Percentiles rank a stretch among this genome's conserved stretches.
These are phyloP conservation scores for Sialis fuliginosa DNA, from an alignment of 2,888 invertebrate species.

Conservation along the genomic window DNA sequence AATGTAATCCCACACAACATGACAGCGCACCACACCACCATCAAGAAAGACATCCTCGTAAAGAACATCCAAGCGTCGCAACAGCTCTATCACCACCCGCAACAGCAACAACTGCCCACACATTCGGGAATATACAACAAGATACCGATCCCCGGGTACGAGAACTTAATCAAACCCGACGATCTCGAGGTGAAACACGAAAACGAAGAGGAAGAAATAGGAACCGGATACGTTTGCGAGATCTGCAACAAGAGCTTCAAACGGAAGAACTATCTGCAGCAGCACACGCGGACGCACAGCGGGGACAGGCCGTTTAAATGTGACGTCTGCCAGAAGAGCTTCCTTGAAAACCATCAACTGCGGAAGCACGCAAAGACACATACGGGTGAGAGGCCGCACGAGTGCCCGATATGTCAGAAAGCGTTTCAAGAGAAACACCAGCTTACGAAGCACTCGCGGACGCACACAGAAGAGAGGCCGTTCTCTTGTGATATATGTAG, in stretches of 20 bases:
- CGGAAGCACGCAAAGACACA: neutral
- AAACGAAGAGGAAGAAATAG: neutral
- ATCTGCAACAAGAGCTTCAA: neutral
- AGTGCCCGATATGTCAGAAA: neutral
- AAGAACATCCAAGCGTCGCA: neutral
- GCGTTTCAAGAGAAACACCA: neutral
- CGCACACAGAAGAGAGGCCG: constrained; percentile 2
- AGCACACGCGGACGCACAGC: neutral
- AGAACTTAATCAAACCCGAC: neutral
- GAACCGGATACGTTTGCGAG: neutral
- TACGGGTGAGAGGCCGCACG: neutral
- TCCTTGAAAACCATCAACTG: neutral
- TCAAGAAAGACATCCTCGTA: neutral
- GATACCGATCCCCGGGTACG: neutral
- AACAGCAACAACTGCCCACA: neutral
- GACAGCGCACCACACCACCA: neutral
- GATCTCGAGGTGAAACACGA: neutral
- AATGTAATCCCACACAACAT: neutral
- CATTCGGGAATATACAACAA: neutral
- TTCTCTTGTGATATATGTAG: constrained; percentile 1
- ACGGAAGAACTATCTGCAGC: neutral
- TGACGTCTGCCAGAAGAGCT: neutral
- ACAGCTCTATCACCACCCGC: neutral
- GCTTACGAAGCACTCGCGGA: neutral
- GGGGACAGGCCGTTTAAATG: neutral